Evolutionary conservation across 1,140 invertebrate species (phyloP), one percentile per base, ranked within the genome.

Genomic region (Macrocentrus cingulum): DNA sequence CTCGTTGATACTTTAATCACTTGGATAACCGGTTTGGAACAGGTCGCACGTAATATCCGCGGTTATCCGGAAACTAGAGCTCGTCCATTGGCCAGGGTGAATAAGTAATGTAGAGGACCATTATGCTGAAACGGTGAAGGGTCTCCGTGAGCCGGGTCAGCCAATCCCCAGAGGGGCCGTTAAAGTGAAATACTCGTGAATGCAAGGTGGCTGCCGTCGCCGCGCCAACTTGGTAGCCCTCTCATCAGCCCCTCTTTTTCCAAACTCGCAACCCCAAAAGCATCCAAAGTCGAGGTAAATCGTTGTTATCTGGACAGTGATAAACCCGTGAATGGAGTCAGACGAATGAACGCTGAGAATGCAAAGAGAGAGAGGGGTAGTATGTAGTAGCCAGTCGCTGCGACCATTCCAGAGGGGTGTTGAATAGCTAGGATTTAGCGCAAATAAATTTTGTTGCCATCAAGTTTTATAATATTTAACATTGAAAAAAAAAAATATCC

Each of bases 231-330:
- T n/a, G n/a, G n/a, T n/a, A n/a, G n/a, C n/a, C 45, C 46, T 58
- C 51, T 60, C 57, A 55, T 61, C 52, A 34, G 51, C 22, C 60
- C 32, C 42, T 48, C 41, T 55, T 32, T 37, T n/a, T 41, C 15
- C 8, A 19, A 60, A 48, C 52, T 51, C 55, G 46, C 62, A 60
- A 65, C 51, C 63, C 62, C 64, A 8, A 45, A 66, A 67, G 62
- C 63, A 59, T 68, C 62, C 60, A 13, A 4, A 64, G 60, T 69
- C 68, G 79, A 80, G 78, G 78, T 80, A 80, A 80, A 79, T 80
- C 78, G 78, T 79, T 75, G 77, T 79, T 80, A 80, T 80, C 78
- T 79, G 71, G 76, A 79, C 77, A 80, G 76, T 79, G 77, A 80
- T 79, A 80, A 79, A 79, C 75, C 76, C 69, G 70, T 74, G 75